phyloP scores from a whole-genome alignment of 2,888 invertebrate species.

The Tetranychus truncatus region DNA sequence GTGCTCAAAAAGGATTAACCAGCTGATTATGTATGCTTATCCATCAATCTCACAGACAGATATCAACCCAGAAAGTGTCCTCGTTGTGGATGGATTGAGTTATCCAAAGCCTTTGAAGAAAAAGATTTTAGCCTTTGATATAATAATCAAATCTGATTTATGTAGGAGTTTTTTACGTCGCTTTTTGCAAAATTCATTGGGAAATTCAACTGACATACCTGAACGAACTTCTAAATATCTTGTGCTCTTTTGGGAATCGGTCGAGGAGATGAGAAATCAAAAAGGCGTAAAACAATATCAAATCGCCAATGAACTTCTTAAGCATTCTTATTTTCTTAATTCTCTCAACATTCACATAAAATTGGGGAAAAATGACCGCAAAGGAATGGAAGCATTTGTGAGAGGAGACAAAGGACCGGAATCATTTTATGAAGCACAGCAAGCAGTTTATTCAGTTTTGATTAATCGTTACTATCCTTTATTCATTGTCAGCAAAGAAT shows the following conservation, averaged over 20 bases:
- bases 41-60: conserved; percentile 21
- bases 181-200: conserved; percentile 66
- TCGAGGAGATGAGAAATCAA: conserved; percentile 50
- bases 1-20: conserved; percentile 55
- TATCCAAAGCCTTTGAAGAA: conserved; percentile 25
- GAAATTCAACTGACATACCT: conserved; percentile 40
- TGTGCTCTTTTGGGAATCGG: conserved; percentile 56
- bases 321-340: conserved; percentile 56
- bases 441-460: conserved; percentile 53
- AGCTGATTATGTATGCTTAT: conserved; percentile 54
- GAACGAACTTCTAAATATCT: conserved; percentile 14
- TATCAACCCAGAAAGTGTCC: conserved; percentile 9
- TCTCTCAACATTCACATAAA: conserved; percentile 34
- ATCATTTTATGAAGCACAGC: conserved; percentile 70
- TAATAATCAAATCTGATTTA: conserved; percentile 55
- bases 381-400: conserved; percentile 68
- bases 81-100: conserved; percentile 20
- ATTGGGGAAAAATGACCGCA: conserved; percentile 38
- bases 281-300: conserved; percentile 14
- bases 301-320: conserved; percentile 58
- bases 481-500: conserved; percentile 67
- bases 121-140: conserved; percentile 45
- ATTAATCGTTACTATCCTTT: conserved; percentile 74
- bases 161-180: conserved; percentile 59
- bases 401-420: conserved; percentile 47